A percentile compares a stretch with the other conserved stretches of the same genome.
These are phyloP conservation scores for Philereme transversata DNA, from an alignment of 2,888 invertebrate species.

Conservation along the genomic window DNA sequence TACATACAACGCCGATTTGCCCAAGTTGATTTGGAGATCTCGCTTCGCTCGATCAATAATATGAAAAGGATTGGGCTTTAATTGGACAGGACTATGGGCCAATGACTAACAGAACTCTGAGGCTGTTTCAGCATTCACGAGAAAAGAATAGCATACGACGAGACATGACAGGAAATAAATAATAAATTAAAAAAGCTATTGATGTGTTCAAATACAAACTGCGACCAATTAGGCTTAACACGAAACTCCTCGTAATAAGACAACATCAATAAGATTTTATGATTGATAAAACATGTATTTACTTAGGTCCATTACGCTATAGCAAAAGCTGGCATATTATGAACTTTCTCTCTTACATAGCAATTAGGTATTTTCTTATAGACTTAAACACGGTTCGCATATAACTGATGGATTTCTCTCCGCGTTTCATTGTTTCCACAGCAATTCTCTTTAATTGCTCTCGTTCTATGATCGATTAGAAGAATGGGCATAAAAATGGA, in stretches of 20 bases:
- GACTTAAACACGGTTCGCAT: slow-evolving; percentile 12
- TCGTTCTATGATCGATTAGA: slow-evolving; percentile 30
- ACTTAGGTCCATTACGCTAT: background rate
- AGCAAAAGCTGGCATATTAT: slow-evolving; percentile 1
- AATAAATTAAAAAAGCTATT: no score
- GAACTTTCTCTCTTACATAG: slow-evolving; percentile 26
- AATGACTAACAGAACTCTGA: no score
- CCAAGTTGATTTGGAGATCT: no score
- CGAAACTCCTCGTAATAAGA: slow-evolving; percentile 4
- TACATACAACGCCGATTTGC: no score
- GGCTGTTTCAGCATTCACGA: no score
- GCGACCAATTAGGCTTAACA: background rate
- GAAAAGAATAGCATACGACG: no score
- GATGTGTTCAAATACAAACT: background rate
- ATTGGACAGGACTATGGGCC: no score
- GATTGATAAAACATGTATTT: slow-evolving; percentile 7
- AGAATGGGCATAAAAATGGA: slow-evolving; percentile 28
- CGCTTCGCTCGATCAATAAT: no score
- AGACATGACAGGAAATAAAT: no score
- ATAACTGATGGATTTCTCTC: slow-evolving; percentile 28
- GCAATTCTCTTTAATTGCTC: slow-evolving; percentile 31
- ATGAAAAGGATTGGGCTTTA: no score
- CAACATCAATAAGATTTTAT: slow-evolving; percentile 6
- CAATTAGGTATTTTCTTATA: slow-evolving; percentile 33
- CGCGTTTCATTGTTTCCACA: slow-evolving; percentile 32